A percentile compares a stretch with the other conserved stretches of the same genome.
These are phyloP conservation scores for Cyphomyrus plagiostoma DNA, from an alignment of 2,113 vertebrate genomes.

Conservation along the genomic window DNA sequence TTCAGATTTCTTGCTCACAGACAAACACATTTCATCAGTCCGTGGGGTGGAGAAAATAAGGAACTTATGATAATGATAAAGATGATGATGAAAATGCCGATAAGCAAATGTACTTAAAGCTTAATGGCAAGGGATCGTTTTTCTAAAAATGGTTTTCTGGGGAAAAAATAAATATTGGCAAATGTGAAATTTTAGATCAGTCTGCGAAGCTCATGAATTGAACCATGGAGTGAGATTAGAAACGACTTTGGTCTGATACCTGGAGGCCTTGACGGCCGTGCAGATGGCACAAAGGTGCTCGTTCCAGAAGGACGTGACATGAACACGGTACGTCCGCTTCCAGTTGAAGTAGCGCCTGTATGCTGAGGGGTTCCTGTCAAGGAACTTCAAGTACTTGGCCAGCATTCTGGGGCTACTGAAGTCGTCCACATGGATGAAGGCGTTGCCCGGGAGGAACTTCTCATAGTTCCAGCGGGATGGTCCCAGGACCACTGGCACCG, in stretches of 20 bases:
- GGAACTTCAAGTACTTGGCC: slow-evolving; percentile 74
- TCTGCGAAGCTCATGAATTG: slow-evolving; percentile 25
- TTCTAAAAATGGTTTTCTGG: not conserved
- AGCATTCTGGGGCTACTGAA: slow-evolving; percentile 67
- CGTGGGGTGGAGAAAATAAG: not conserved
- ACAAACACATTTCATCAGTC: not conserved
- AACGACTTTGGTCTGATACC: slow-evolving; percentile 54
- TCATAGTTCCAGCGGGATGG: slow-evolving; percentile 80
- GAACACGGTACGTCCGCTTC: slow-evolving; percentile 67
- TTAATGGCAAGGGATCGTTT: not conserved
- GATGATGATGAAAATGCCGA: not conserved
- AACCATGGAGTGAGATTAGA: slow-evolving; percentile 72
- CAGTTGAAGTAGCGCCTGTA: slow-evolving; percentile 75
- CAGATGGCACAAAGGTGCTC: slow-evolving; percentile 82
- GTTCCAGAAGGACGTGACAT: slow-evolving; percentile 68
- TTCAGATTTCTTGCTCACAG: not conserved
- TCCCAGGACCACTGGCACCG: slow-evolving; percentile 80
- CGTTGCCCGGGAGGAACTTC: slow-evolving; percentile 71
- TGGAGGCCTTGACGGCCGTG: slow-evolving; percentile 47
- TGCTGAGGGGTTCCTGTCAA: slow-evolving; percentile 56
- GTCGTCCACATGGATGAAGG: slow-evolving; percentile 90
- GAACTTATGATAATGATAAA: no score
- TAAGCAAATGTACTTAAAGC: not conserved
- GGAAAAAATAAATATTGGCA: not conserved
- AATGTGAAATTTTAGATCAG: not conserved